phyloP scores from a whole-genome alignment of 2,888 invertebrate genomes.

The Tenthredo amoena region DNA sequence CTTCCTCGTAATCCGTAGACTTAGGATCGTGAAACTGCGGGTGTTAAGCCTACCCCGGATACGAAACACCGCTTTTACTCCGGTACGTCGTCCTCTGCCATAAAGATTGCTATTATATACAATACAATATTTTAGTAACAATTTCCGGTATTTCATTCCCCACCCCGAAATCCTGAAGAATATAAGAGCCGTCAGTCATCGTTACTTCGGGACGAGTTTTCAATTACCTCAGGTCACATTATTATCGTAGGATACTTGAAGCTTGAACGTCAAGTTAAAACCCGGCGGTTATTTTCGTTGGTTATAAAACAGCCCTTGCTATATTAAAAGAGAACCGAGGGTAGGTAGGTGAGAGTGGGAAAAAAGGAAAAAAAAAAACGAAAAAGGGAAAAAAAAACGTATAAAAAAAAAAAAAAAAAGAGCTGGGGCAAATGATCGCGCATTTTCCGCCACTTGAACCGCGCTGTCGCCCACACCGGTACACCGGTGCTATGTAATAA shows the following conservation, averaged over 20 bases:
- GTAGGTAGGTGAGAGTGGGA: not conserved
- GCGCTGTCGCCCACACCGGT: conserved; percentile 26
- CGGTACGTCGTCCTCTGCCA: not conserved
- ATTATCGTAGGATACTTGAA: not conserved
- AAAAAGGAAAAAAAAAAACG: not conserved
- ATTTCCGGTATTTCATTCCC: not conserved
- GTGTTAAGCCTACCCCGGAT: not conserved
- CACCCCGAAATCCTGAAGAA: not conserved
- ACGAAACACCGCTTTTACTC: conserved; percentile 11
- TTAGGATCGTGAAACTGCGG: conserved; percentile 62
- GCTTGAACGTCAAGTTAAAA: not conserved
- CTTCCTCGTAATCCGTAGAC: conserved; percentile 71
- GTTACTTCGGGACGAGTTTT: conserved; percentile 5
- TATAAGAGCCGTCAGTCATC: not conserved
- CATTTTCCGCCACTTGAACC: conserved; percentile 45
- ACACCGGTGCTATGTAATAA: conserved; percentile 38
- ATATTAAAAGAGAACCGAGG: not conserved
- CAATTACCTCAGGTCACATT: not conserved
- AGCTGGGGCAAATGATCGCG: conserved; percentile 22
- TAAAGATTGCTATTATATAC: not conserved
- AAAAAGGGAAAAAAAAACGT: not conserved
- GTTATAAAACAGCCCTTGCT: conserved; percentile 16
- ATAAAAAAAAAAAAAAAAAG: not conserved
- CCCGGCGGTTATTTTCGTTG: not conserved
- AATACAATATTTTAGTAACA: not conserved